Base-by-base conservation (phyloP, 2,888 invertebrate genomes). In the Amblyjoppa proteus region DNA sequence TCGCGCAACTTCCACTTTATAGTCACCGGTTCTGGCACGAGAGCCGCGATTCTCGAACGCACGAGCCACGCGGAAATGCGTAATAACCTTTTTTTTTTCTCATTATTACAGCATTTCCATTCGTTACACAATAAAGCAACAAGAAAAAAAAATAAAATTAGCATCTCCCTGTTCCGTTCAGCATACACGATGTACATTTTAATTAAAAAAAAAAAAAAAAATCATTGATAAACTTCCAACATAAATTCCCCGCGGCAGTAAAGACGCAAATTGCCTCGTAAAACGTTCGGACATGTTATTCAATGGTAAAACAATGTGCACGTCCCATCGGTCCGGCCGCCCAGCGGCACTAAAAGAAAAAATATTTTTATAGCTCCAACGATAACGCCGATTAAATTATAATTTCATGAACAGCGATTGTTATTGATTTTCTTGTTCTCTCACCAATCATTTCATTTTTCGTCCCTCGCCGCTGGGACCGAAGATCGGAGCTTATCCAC, bases 1-100 rank as follows among this genome's bases (percentile, higher is more conserved):
- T 75, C 61, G 74, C 74, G 73, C 78, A 84, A 61, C 73, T 70
- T 77, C 73, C 25, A 61, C 51, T 58, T 9, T 66, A 53, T 41
- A 74, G 53, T n/a, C 61, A n/a, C 6, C 45, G 16, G 61, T 34
- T 64, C 61, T 25, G 61, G 61, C 61, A 6, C 34, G 61, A 7
- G 34, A n/a, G 34, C 6, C 28, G 16, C 45, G 61, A 61, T 11
- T 34, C 31, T 34, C 61, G 16, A 45, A 51, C 31, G 20, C 28
- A 28, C 16, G 28, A 70, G 28, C 28, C 13, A 38, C 74, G 75
- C 28, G 83, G 45, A 31, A 83, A 70, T 69, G 56, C 53, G 64
- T 66, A 71, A 84, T 76, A 38, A 76, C 34, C 41, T 34, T 34
- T 7, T 71, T 6, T 71, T 66, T 70, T n/a, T 45, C 70, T 53